phyloP scores from a whole-genome alignment of 1,140 invertebrate genomes.

The Trypoxylus dichotomus region DNA sequence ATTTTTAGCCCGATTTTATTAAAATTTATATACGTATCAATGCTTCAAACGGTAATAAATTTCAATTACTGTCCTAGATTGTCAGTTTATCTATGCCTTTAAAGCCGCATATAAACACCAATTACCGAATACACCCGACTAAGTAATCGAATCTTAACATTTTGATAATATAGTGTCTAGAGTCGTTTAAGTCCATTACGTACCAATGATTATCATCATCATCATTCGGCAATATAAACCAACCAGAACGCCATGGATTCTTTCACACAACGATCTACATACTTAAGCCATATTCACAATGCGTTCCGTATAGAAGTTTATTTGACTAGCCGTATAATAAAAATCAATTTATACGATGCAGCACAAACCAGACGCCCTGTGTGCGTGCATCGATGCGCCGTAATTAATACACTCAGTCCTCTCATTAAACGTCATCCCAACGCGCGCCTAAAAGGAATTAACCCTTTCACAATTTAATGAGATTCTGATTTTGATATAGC shows the following conservation, averaged over 20 bases:
- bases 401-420: conserved; percentile 20
- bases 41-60: not conserved
- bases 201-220: not conserved
- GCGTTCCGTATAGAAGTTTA: not conserved
- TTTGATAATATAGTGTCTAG: not conserved
- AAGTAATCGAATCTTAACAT: conserved; percentile 13
- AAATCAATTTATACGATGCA: conserved; percentile 10
- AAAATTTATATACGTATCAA: not conserved
- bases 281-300: not conserved
- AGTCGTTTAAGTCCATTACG: not conserved
- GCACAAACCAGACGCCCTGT: not conserved
- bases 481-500: conserved; percentile 25
- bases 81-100: not conserved
- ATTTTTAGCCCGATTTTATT: not conserved
- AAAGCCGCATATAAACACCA: conserved; percentile 4
- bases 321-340: conserved; percentile 7
- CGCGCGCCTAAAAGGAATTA: conserved; percentile 21
- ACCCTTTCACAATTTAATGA: conserved; percentile 24
- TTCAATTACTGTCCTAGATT: conserved; percentile 11
- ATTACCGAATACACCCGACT: not conserved
- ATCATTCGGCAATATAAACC: not conserved
- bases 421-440: conserved; percentile 17
- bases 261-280: not conserved
- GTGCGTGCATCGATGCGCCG: not conserved
- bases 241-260: not conserved